phyloP scores from a whole-genome alignment of 1,140 invertebrate species.

The Ruditapes philippinarum region DNA sequence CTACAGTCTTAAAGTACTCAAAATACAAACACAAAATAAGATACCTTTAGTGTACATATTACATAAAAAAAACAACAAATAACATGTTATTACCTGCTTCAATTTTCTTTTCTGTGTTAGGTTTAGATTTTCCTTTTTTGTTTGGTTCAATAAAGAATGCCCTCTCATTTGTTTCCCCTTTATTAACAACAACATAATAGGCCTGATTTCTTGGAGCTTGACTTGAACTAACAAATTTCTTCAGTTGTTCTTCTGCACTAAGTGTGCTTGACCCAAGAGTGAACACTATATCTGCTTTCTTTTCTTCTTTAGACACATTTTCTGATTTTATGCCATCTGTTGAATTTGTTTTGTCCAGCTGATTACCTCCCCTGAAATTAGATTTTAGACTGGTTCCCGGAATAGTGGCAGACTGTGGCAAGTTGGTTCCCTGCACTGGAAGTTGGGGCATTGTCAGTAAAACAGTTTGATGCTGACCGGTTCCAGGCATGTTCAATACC shows the following conservation, averaged over 20 bases:
- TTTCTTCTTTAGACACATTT: background rate
- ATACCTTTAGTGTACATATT: background rate
- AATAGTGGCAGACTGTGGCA: background rate
- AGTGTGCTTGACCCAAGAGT: background rate
- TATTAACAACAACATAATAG: constrained; percentile 56
- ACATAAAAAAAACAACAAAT: background rate
- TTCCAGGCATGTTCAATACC: background rate
- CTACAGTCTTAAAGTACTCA: too few relatives aligned
- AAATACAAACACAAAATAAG: too few relatives aligned
- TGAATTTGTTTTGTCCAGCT: background rate
- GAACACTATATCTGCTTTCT: background rate
- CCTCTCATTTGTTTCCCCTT: constrained; percentile 38
- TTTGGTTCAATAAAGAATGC: constrained; percentile 56
- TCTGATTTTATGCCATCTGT: background rate
- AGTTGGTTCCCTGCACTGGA: background rate
- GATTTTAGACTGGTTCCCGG: background rate
- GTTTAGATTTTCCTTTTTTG: constrained; percentile 26
- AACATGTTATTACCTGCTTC: background rate
- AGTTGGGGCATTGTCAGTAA: background rate
- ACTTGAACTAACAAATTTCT: constrained; percentile 19
- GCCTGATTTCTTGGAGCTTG: constrained; percentile 42
- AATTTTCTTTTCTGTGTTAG: background rate
- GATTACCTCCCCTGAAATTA: background rate
- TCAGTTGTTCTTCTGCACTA: constrained; percentile 40
- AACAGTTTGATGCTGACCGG: background rate